These are phyloP conservation scores for Tricholauxania praeusta DNA, from an alignment of 2,888 invertebrate species.

Conservation along the genomic window DNA sequence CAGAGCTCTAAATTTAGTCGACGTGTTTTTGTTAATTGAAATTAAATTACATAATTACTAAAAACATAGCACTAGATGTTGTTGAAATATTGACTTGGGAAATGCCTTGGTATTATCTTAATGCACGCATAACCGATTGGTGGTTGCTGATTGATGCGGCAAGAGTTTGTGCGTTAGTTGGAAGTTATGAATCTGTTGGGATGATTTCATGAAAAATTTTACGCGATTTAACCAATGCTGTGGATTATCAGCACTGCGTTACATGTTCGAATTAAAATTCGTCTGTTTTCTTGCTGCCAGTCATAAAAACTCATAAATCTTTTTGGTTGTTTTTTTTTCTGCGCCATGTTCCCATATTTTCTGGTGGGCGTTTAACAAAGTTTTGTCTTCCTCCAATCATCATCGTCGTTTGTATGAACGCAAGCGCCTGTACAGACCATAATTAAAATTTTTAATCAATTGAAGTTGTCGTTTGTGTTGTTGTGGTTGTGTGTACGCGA, in stretches of 20 bases:
- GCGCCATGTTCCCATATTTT: background rate
- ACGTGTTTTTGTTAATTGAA: background rate
- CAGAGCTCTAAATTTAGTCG: background rate
- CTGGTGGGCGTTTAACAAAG: slow-evolving; percentile 29
- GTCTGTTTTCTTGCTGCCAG: background rate
- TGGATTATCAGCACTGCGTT: background rate
- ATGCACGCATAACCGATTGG: background rate
- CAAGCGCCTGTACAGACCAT: slow-evolving; percentile 41
- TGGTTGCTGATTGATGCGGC: background rate
- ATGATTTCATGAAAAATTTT: background rate
- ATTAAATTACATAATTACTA: slow-evolving; percentile 6
- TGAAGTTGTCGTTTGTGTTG: slow-evolving; percentile 47
- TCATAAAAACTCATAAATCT: slow-evolving; percentile 12
- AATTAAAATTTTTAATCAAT: slow-evolving; percentile 56
- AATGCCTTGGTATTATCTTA: background rate
- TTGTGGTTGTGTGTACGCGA: slow-evolving; percentile 6
- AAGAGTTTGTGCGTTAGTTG: background rate
- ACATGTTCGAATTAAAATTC: background rate
- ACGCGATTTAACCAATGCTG: background rate
- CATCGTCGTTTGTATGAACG: slow-evolving; percentile 21
- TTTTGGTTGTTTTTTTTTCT: background rate
- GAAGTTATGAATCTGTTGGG: background rate
- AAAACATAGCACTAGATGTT: background rate
- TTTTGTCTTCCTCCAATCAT: slow-evolving; percentile 12
- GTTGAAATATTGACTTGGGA: background rate